Conservation (phyloP, 2,797 vertebrate genomes). For the Ibycter americanus region DNA sequence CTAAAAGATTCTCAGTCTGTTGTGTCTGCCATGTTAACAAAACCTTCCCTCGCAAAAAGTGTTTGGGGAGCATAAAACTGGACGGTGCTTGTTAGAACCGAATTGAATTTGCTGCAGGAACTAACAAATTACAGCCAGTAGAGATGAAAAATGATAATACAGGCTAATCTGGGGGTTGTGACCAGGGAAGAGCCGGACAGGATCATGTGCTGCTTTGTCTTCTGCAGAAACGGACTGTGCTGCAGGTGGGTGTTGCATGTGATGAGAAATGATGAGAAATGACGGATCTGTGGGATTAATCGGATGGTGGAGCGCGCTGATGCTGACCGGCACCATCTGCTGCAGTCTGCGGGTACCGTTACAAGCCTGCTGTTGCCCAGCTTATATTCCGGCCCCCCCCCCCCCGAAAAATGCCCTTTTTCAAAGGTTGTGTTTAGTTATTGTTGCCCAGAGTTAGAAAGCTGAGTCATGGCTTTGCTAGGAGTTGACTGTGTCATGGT, state of each 20-base stretch:
- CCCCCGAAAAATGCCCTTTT: not conserved
- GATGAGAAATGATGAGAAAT: not conserved
- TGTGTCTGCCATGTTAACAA: not conserved
- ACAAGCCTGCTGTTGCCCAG: not conserved
- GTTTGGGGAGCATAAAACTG: not conserved
- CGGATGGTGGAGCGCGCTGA: not conserved
- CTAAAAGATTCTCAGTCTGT: not conserved
- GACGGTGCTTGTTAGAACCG: not conserved
- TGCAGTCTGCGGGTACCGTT: not conserved
- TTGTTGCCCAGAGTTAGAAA: not conserved
- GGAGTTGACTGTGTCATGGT: not conserved
- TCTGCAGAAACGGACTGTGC: not conserved
- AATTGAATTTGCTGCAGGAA: not conserved
- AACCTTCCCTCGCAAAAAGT: not conserved
- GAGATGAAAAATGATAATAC: not conserved
- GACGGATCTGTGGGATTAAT: not conserved
- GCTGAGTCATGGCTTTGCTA: not conserved
- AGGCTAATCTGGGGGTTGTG: not conserved
- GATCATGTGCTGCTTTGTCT: not conserved
- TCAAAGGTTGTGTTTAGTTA: not conserved
- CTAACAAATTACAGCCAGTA: not conserved
- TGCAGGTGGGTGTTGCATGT: accelerated
- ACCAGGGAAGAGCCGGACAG: not conserved
- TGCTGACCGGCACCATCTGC: not conserved
- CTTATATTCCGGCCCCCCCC: not conserved